Base-by-base conservation (phyloP, 1,140 invertebrate species). In the Drosophila fuyamai region DNA sequence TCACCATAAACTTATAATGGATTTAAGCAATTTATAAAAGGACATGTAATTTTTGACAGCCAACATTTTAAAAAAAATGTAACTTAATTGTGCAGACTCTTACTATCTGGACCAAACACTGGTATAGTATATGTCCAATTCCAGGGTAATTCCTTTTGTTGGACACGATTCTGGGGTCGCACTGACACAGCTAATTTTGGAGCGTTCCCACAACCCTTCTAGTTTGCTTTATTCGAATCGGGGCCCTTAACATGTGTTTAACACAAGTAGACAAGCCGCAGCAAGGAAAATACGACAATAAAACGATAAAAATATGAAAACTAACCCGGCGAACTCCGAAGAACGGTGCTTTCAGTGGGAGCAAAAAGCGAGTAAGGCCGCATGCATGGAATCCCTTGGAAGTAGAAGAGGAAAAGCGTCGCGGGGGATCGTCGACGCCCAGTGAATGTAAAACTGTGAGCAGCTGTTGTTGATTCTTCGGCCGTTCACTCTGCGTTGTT, bases 311-410 rank as follows among this genome's bases (percentile, higher is more conserved):
- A 36, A 41, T 27, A 46, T 44, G n/a, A 71, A 53, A 73, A 85
- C 81, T 85, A 86, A 85, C 81, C 82, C 81, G 82, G 82, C 60
- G 74, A 68, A 76, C 76, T 65, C 66, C 78, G 68, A 71, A 35
- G 61, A 84, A 81, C 75, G 82, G 60, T 43, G 60, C 47, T 75
- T 65, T 77, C 53, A 76, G 18, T 44, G 38, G 8, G 38, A 72
- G 16, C 23, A 43, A 54, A 27, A 35, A 7, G 41, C 36, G 16
- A 72, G 62, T 51, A 50, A 47, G 72, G 60, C 59, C 81, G 67
- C 81, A 85, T 84, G 67, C 76, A 76, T 68, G 58, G 65, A 75
- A 65, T 36, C 29, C 23, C 29, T 14, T 38, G 29, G 10, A 62
- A 35, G 4, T 14, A 4, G 29, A 62, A 43, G n/a, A 50, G 13